These are phyloP conservation scores for Actinia tenebrosa DNA, from an alignment of 64 coral and sea anemone genomes.

Conservation along the genomic window DNA sequence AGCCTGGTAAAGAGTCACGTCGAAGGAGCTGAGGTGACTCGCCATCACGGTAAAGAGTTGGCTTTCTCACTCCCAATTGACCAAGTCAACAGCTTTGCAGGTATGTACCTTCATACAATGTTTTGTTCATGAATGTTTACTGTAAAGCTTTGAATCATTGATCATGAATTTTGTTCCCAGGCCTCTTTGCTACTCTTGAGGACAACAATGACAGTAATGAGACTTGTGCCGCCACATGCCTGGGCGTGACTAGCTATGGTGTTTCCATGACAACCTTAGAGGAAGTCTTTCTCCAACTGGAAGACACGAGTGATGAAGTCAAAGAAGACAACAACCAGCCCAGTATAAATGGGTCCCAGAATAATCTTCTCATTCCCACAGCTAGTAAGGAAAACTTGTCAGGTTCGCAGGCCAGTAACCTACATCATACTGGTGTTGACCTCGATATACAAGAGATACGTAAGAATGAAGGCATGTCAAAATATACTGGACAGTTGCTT, in stretches of 20 bases:
- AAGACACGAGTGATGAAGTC: conserved; percentile 66
- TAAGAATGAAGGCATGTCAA: conserved; percentile 11
- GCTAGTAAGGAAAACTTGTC: background rate
- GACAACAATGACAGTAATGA: conserved; percentile 57
- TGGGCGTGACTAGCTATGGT: conserved; percentile 82
- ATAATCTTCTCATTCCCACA: background rate
- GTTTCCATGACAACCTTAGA: conserved; percentile 95
- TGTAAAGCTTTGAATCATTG: background rate
- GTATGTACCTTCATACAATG: background rate
- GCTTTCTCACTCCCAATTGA: conserved; percentile 68
- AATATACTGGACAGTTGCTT: conserved; percentile 16
- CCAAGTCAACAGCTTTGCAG: conserved; percentile 64
- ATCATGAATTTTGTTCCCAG: conserved; percentile 21
- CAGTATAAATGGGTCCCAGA: background rate
- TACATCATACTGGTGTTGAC: conserved; percentile 41
- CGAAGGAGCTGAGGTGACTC: conserved; percentile 56
- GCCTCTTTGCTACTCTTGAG: conserved; percentile 64
- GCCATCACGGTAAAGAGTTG: conserved; percentile 81
- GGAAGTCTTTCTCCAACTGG: conserved; percentile 85
- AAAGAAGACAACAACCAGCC: background rate
- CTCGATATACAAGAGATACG: conserved; percentile 27
- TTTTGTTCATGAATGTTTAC: background rate
- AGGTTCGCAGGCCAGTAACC: conserved; percentile 11
- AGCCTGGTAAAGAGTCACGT: conserved; percentile 60
- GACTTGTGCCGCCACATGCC: conserved; percentile 33